Conservation (phyloP, 2,797 vertebrate genomes). For the Melanogrammus aeglefinus region DNA sequence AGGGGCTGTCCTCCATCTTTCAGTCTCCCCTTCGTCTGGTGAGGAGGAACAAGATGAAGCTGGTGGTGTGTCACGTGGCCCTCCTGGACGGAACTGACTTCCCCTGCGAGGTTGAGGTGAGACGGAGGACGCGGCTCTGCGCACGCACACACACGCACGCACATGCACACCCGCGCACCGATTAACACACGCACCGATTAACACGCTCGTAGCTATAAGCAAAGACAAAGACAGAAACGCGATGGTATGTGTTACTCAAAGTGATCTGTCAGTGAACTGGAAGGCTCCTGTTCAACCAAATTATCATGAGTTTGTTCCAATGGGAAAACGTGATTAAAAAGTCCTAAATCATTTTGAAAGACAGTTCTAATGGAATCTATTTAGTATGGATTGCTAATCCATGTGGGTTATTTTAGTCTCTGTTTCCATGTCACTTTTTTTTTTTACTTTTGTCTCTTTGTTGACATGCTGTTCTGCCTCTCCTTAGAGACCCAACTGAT, state of each 20-base stretch:
- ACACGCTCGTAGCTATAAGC: background rate
- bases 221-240: background rate
- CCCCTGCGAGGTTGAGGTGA: conserved; percentile 91
- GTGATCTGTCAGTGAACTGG: background rate
- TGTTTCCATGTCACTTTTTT: background rate
- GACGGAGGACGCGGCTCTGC: conserved; percentile 26
- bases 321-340: background rate
- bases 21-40: conserved; percentile 76
- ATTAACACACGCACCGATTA: background rate
- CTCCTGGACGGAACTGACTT: conserved; percentile 89
- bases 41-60: conserved; percentile 85
- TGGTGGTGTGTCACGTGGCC: conserved; percentile 84
- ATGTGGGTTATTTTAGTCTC: background rate
- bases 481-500: conserved; percentile 3
- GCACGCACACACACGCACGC: background rate
- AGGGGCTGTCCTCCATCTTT: conserved; percentile 71
- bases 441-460: background rate
- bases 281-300: too few species aligned
- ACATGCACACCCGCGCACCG: conserved; percentile 2
- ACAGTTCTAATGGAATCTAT: background rate
- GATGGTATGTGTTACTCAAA: background rate
- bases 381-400: background rate
- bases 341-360: background rate
- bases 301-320: too few species aligned
- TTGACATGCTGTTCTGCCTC: background rate